Base-by-base conservation (phyloP, 2,797 vertebrate species). In the Lagocephalus sceleratus region DNA sequence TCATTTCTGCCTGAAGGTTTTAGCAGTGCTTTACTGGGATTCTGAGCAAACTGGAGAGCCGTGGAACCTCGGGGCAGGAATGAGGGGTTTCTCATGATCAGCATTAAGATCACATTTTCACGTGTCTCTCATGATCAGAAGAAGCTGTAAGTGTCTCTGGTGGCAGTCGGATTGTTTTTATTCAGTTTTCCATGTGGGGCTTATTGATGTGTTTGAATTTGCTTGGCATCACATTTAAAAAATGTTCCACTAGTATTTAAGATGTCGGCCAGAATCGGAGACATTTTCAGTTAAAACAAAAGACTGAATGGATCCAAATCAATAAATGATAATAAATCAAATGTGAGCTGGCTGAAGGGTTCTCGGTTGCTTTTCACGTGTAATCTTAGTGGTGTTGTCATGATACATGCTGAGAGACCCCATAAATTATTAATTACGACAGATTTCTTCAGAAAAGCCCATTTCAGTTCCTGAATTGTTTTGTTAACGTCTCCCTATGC, bases 371-470 rank as follows among this genome's bases (percentile, higher is more conserved):
- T 17, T 49, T 63, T 66, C 9, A 32, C 63, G 61, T 66, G 68
- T 74, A 65, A 67, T 19, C 45, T 57, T 40, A 59, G 70, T 53
- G 54, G 32, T 35, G 26, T 41, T 19, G 57, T 66, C 58, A 59
- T 0, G 1, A 42, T 61, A 62, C 66, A 68, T 47, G 44, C 50
- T 63, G 42, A 50, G 48, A 67, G 47, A 0, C 15, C 32, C 55
- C 52, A 66, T 79, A 70, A 68, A 71, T 76, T 64, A 75, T 70
- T 76, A 60, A 81, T 78, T 68, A 61, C 47, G 70, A 55, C 54
- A 63, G 35, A 81, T 77, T 74, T 61, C 39, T 67, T 73, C 56
- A 26, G 25, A 68, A 1, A 1, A 43, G 22, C 71, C 74, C 40
- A 48, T 71, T 78, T 67, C 55, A 62, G 35, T 56, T 58, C 56